These are phyloP conservation scores for Leucopsar rothschildi DNA, from an alignment of 2,113 vertebrate genomes.

Conservation along the genomic window DNA sequence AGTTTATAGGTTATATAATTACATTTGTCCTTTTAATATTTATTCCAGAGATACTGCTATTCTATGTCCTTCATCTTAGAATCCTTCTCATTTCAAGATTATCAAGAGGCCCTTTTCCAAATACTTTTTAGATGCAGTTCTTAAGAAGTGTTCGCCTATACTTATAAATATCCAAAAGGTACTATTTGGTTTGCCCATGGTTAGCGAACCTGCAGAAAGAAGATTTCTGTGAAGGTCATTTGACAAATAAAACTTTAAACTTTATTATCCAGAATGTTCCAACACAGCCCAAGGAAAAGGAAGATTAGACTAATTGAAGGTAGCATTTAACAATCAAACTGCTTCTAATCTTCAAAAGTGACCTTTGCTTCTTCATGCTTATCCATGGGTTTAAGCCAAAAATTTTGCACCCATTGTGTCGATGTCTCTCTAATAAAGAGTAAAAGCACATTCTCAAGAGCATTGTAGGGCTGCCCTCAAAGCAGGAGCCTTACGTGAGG, in stretches of 20 bases:
- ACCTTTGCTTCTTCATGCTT: background rate
- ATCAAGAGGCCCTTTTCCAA: background rate
- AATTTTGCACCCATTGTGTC: background rate
- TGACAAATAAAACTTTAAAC: background rate
- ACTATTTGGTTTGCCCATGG: background rate
- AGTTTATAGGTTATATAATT: background rate
- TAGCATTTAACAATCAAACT: background rate
- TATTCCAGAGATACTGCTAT: background rate
- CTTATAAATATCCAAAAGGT: background rate
- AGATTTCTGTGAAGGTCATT: background rate
- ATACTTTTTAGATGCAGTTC: background rate
- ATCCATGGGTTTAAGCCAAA: background rate
- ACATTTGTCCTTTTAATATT: background rate
- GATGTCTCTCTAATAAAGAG: background rate
- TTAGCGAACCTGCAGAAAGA: background rate
- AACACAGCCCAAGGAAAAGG: background rate
- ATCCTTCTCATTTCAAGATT: background rate
- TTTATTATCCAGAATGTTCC: background rate
- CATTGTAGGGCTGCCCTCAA: background rate
- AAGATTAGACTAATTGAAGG: background rate
- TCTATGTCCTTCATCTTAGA: background rate
- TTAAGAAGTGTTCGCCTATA: background rate
- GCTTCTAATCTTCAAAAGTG: background rate
- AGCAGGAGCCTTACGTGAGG: background rate
- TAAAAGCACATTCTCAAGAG: background rate